A percentile compares a stretch with the other conserved stretches of the same genome.
phyloP scores from a whole-genome alignment of 2,113 vertebrate species.

The Petaurus breviceps region DNA sequence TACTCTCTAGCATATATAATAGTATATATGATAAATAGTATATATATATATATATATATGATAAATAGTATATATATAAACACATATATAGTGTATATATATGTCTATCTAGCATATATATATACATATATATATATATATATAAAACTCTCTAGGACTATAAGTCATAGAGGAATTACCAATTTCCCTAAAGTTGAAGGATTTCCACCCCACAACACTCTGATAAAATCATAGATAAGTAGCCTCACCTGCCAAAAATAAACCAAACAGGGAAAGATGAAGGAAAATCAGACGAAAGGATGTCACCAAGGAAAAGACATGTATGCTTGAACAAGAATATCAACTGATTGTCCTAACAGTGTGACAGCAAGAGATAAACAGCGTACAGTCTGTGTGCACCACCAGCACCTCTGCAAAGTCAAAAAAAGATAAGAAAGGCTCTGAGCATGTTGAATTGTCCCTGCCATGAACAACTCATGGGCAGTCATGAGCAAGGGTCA shows the following conservation, averaged over 20 bases:
- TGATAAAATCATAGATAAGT: not conserved
- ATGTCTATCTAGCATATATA: no score
- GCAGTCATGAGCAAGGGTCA: not conserved
- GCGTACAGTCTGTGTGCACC: not conserved
- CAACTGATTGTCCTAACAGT: not conserved
- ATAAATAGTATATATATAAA: no score
- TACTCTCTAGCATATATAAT: no score
- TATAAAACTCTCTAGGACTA: not conserved
- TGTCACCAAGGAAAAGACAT: not conserved
- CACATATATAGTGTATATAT: no score
- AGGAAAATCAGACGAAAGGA: not conserved
- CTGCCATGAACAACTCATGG: not conserved
- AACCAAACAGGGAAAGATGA: not conserved
- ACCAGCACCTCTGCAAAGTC: not conserved
- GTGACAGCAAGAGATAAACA: no score
- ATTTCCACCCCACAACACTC: not conserved
- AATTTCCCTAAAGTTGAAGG: not conserved
- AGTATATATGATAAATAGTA: no score
- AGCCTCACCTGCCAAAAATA: not conserved
- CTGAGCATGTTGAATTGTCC: not conserved
- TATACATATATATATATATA: no score
- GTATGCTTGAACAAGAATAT: not conserved
- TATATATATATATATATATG: no score
- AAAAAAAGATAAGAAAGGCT: not conserved
- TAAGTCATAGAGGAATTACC: not conserved